Conservation (phyloP, 2,888 invertebrate species). For the Bibio marci region DNA sequence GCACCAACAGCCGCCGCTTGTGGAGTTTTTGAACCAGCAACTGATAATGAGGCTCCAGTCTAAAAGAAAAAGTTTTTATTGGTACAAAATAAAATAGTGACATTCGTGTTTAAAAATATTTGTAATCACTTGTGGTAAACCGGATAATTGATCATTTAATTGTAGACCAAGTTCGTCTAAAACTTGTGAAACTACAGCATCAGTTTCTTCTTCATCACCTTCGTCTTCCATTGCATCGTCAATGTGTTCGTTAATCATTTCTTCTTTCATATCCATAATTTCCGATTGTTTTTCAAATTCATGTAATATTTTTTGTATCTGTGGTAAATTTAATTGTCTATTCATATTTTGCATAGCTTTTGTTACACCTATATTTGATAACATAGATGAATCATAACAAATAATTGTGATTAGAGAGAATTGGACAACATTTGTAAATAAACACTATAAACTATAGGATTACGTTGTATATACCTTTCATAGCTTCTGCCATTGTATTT, state of each 20-base stretch:
- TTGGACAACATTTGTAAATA: background rate
- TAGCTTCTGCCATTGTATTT: slow-evolving; percentile 98
- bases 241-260: slow-evolving; percentile 99
- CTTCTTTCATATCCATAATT: slow-evolving; percentile 99
- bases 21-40: slow-evolving; percentile 42
- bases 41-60: slow-evolving; percentile 38
- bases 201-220: slow-evolving; percentile 95
- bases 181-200: slow-evolving; percentile 89
- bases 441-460: background rate
- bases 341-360: slow-evolving; percentile 99
- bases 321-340: slow-evolving; percentile 87
- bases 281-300: slow-evolving; percentile 99
- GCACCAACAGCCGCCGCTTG: slow-evolving; percentile 37
- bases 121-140: slow-evolving; percentile 41
- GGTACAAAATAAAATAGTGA: background rate
- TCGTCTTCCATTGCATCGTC: slow-evolving; percentile 99
- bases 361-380: slow-evolving; percentile 50
- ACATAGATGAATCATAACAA: background rate
- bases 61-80: slow-evolving; percentile 12
- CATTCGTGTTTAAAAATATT: background rate
- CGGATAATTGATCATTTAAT: slow-evolving; percentile 80
- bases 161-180: slow-evolving; percentile 94
- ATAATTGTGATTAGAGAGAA: background rate
- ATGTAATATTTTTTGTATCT: slow-evolving; percentile 92
- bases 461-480: slow-evolving; percentile 47